These are phyloP conservation scores for Typhlomys cinereus DNA, from an alignment of 2,113 vertebrate genomes.

Conservation along the genomic window DNA sequence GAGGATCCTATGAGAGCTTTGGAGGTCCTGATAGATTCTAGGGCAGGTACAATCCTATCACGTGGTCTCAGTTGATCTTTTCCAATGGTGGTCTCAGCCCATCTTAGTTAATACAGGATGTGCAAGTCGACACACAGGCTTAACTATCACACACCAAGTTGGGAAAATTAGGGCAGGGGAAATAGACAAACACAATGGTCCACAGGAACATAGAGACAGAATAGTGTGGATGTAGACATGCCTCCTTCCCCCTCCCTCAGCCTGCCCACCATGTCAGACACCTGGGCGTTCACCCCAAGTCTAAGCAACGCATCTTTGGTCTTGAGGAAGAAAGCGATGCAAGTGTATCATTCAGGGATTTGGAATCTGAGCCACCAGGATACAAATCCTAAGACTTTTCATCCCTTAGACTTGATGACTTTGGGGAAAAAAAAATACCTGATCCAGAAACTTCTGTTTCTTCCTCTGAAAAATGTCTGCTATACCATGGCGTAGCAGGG, in stretches of 20 bases:
- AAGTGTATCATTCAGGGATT: background rate
- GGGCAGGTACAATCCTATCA: no score
- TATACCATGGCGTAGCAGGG: background rate
- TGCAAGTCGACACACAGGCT: no score
- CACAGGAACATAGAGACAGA: background rate
- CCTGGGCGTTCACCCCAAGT: background rate
- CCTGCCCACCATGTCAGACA: background rate
- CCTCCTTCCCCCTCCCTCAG: fast-evolving
- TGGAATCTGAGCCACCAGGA: background rate
- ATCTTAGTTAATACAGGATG: no score
- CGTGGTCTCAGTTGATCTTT: no score
- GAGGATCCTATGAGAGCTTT: no score
- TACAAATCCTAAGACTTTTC: background rate
- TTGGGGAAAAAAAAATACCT: background rate
- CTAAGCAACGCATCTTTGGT: background rate
- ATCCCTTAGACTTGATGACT: background rate
- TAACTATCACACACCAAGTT: no score
- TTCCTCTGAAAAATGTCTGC: background rate
- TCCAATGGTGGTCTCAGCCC: no score
- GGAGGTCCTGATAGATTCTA: no score
- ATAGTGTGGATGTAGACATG: no score
- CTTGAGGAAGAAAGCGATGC: background rate
- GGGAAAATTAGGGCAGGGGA: background rate
- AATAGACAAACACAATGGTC: background rate
- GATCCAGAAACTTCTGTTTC: background rate